Evolutionary conservation across 2,113 vertebrate species (phyloP).

Genomic region (Pelecanoides urinatrix): DNA sequence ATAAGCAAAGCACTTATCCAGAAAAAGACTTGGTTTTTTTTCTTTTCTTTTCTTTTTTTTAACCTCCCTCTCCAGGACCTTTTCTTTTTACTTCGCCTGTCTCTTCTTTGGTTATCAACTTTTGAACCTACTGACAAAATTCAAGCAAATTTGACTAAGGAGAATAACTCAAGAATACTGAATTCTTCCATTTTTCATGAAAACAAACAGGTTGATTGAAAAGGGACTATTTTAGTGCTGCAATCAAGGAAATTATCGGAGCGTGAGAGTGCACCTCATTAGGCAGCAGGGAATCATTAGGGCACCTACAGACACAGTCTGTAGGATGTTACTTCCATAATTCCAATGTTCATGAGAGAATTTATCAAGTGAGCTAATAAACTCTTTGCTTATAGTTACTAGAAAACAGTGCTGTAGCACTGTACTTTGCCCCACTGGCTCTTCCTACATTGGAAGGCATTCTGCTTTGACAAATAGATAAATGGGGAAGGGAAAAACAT

Average conservation of each 20-base stretch:
- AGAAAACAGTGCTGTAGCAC: background rate
- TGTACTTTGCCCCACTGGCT: background rate
- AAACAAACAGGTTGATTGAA: background rate
- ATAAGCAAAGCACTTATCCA: background rate
- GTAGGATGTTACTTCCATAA: background rate
- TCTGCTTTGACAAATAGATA: background rate
- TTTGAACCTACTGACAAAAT: background rate
- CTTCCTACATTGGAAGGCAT: background rate
- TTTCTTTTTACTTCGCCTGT: background rate
- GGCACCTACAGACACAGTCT: background rate
- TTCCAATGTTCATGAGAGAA: background rate
- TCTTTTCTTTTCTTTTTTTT: background rate
- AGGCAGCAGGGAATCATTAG: background rate
- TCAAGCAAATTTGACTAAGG: background rate
- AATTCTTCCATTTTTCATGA: background rate
- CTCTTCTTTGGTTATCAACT: background rate
- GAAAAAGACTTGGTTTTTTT: background rate
- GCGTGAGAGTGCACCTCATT: background rate
- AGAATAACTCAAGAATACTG: background rate
- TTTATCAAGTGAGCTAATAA: background rate
- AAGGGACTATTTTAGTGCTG: background rate
- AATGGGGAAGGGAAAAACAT: background rate
- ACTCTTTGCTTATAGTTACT: background rate
- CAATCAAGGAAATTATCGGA: background rate
- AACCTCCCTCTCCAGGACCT: background rate